Base-by-base conservation (phyloP, 2,888 invertebrate species). In the Rhamphomyia laevipes region DNA sequence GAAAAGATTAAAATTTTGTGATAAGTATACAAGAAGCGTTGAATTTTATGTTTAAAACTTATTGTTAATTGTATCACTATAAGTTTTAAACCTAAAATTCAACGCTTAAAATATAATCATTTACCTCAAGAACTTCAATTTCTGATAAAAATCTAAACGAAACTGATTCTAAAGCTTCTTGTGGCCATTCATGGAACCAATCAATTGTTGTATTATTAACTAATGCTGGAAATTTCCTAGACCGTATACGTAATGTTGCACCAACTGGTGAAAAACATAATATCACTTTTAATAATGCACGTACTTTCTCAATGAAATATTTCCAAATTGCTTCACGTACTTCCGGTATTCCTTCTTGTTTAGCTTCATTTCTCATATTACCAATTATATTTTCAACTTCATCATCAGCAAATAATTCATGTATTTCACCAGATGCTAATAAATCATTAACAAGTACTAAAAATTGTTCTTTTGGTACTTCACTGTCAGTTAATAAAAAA, bases 141-240 rank as follows among this genome's bases (percentile, higher is more conserved):
- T 88, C 85, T 7, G 81, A 73, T 31, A 93, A 73, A 67, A 95
- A 95, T 52, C 86, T 74, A 56, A 75, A 76, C 12, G 93, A 91
- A 2, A 96, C 95, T 33, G 92, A 92, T 54, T 85, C 78, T 59
- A 96, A 72, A 30, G 95, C 95, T 63, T 92, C 86, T 62, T 80
- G 78, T 0, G 95, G 95, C 95, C 95, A 96, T 63, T 93, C 90
- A 66, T 95, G 93, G 72, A 95, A 95, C 94, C 95, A 95, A 69
- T 95, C 85, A 56, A 95, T 93, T 15, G 88, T 81, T 0, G 93
- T 90, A 64, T 92, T 92, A 72, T 89, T 95, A 15, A 91, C 86
- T 31, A 96, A 73, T 0, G 95, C 92, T 0, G 95, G 95, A 72
- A 96, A 96, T 69, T 94, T 92, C 47, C 95, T 78, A 5, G 88